Evolutionary conservation across 2,797 vertebrate species (phyloP).

Genomic region (Centropyge bicolor): DNA sequence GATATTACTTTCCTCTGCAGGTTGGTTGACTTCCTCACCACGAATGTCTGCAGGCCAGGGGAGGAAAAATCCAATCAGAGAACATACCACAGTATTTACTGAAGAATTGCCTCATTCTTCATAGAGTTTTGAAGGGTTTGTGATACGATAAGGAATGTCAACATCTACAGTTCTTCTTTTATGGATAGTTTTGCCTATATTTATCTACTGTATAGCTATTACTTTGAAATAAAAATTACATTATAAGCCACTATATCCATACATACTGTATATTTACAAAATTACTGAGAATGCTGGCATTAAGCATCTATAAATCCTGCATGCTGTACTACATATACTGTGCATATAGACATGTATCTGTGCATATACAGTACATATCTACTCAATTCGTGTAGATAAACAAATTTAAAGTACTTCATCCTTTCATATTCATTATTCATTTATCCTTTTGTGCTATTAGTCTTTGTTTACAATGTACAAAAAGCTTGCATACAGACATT

Average conservation of each 20-base stretch:
- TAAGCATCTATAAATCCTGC: not conserved
- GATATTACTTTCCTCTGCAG: constrained; percentile 94
- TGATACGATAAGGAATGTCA: not conserved
- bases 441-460: not conserved
- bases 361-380: not conserved
- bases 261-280: not conserved
- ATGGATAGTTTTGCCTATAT: not conserved
- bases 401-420: not conserved
- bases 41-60: constrained; percentile 85
- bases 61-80: constrained; percentile 9
- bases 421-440: not conserved
- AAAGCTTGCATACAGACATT: too few species aligned
- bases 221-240: not conserved
- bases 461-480: not conserved
- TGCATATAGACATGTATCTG: too few species aligned
- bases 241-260: not conserved
- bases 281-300: not conserved
- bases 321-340: too few species aligned
- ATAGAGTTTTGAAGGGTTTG: not conserved
- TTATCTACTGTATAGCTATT: not conserved
- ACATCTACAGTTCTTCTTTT: not conserved
- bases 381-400: not conserved
- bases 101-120: not conserved
- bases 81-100: not conserved
- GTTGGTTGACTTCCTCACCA: constrained; percentile 90